These are phyloP conservation scores for Mythimna ferrago DNA, from an alignment of 2,888 invertebrate species.

Conservation along the genomic window DNA sequence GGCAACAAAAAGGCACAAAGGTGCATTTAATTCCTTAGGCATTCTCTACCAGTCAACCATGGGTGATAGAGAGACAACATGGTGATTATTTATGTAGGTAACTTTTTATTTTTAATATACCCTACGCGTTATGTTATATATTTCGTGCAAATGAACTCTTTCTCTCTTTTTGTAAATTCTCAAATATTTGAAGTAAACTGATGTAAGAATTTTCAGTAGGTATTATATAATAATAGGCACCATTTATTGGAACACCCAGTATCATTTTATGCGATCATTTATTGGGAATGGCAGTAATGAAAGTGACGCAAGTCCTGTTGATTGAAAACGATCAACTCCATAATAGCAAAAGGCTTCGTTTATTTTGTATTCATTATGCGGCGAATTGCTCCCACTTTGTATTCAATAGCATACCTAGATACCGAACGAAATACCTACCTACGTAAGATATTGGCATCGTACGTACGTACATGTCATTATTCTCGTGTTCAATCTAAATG, in stretches of 20 bases:
- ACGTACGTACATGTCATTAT: slow-evolving; percentile 5
- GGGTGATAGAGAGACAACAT: too few relatives aligned
- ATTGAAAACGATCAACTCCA: slow-evolving; percentile 27
- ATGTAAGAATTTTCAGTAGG: not conserved
- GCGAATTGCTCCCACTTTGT: slow-evolving; percentile 19
- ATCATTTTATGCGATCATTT: not conserved
- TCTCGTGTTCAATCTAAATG: not conserved
- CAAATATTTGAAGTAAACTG: not conserved
- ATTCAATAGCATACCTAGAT: slow-evolving; percentile 22
- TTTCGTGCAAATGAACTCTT: not conserved
- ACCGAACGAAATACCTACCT: slow-evolving; percentile 15
- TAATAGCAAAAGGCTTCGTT: slow-evolving; percentile 14
- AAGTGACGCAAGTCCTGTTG: slow-evolving; percentile 2
- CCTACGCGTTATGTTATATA: not conserved
- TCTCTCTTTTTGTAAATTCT: not conserved
- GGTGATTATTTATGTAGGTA: not conserved
- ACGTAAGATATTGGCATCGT: slow-evolving; percentile 11
- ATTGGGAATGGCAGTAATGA: not conserved
- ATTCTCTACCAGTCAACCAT: too few relatives aligned
- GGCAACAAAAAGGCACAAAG: too few relatives aligned
- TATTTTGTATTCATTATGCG: slow-evolving; percentile 22
- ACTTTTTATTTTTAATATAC: not conserved
- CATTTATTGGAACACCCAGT: not conserved
- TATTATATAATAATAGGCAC: not conserved
- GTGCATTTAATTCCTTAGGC: too few relatives aligned